Conservation (phyloP, 2,113 vertebrate species). For the Tamias sibiricus region DNA sequence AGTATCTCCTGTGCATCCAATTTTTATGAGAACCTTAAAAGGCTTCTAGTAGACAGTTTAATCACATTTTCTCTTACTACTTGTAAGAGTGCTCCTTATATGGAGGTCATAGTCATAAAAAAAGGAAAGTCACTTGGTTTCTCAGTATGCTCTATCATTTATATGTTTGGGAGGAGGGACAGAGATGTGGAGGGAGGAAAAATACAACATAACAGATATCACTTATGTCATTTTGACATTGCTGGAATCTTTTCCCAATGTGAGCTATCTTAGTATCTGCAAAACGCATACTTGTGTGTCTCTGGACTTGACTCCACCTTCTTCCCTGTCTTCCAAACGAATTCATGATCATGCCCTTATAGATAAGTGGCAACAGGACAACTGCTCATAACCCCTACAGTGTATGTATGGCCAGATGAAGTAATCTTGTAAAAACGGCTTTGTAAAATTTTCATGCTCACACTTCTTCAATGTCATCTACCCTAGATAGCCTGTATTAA, state of each 20-base stretch:
- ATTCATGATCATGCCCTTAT: neutral
- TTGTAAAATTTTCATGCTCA: neutral
- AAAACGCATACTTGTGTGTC: neutral
- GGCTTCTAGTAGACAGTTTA: slow-evolving; percentile 79
- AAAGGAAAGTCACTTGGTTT: slow-evolving; percentile 47
- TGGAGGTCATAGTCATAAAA: slow-evolving; percentile 68
- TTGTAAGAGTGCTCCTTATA: slow-evolving; percentile 40
- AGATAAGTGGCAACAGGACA: neutral
- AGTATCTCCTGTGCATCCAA: slow-evolving; percentile 80
- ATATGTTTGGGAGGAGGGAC: neutral
- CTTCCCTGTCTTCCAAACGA: slow-evolving; percentile 26
- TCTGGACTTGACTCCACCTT: neutral
- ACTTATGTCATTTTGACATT: neutral
- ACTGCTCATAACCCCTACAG: slow-evolving; percentile 36
- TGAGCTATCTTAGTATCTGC: neutral
- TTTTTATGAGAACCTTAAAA: slow-evolving; percentile 83
- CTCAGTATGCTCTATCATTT: neutral
- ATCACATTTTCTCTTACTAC: slow-evolving; percentile 76
- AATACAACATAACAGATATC: neutral
- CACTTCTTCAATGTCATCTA: slow-evolving; percentile 47
- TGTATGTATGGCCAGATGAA: slow-evolving; percentile 52
- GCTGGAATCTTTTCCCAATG: neutral
- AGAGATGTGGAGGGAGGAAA: neutral
- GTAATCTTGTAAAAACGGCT: slow-evolving; percentile 48
- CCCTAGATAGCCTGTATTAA: slow-evolving; percentile 11